Base-by-base conservation (phyloP, 1,140 invertebrate species). In the Onthophagus taurus region DNA sequence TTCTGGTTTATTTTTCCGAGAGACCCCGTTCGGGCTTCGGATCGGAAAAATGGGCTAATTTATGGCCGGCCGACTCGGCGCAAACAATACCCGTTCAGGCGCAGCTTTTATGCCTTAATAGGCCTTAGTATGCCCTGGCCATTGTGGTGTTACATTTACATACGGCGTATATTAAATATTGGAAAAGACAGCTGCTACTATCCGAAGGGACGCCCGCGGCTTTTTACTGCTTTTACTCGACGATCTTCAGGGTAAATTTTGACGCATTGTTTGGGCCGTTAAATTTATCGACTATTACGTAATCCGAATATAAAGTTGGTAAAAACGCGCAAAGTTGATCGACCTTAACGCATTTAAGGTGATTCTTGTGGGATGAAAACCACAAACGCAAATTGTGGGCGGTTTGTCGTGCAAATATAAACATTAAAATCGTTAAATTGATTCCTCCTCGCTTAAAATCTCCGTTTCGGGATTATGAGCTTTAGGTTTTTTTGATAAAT, bases 61-160 rank as follows among this genome's bases (percentile, higher is more conserved):
- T 45, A 45, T 45, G 30, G 31, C 24, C 2, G 26, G 33, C 18
- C 39, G 38, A 24, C 12, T 14, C 9, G 43, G 7, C 18, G 17
- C 35, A 18, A 36, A 45, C 44, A 45, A 45, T 41, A 29, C 44
- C 14, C 31, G 19, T 45, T 14, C 17, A 17, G 17, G n/a, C 36
- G 14, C 17, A 29, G 16, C 14, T 14, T 41, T 41, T 45, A 45
- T 45, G 39, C 44, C 44, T 45, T 39, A 45, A 45, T 45, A 38
- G 44, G 9, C 11, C 14, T 29, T 14, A 23, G 38, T 41, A 29
- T 19, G 9, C 7, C 13, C 38, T 7, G 23, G 16, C 21, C 21
- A 41, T 23, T 24, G 21, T 41, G 11, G 21, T 26, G 12, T 41
- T 41, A 41, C 38, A 24, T 41, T 41, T 41, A 29, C 38, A 41